A percentile compares a stretch with the other conserved stretches of the same genome.
These are phyloP conservation scores for Agonum fuliginosum DNA, from an alignment of 2,888 invertebrate species.

Conservation along the genomic window DNA sequence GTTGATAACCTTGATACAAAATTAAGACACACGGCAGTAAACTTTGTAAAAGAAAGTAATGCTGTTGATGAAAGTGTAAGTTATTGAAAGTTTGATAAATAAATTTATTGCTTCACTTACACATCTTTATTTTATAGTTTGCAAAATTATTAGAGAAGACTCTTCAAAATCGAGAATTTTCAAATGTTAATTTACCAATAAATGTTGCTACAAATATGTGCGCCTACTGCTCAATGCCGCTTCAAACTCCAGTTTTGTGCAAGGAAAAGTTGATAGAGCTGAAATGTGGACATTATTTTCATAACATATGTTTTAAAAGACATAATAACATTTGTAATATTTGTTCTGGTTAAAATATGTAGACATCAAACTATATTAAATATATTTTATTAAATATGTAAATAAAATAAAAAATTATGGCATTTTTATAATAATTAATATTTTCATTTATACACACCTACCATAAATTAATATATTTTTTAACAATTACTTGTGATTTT, in stretches of 20 bases:
- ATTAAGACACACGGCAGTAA: constrained; percentile 34
- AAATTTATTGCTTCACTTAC: constrained; percentile 62
- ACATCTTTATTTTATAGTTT: constrained; percentile 65
- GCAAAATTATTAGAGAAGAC: constrained; percentile 66
- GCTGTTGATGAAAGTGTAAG: constrained; percentile 48
- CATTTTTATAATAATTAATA: constrained; percentile 49
- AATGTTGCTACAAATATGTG: constrained; percentile 63
- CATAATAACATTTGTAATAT: constrained; percentile 66
- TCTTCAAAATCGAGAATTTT: constrained; percentile 65
- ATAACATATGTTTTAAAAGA: constrained; percentile 67
- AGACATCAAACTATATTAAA: constrained; percentile 28
- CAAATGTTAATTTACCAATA: constrained; percentile 49
- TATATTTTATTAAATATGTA: constrained; percentile 58
- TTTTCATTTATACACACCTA: constrained; percentile 53
- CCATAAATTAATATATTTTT: constrained; percentile 34
- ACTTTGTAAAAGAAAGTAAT: constrained; percentile 60
- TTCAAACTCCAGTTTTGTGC: constrained; percentile 66
- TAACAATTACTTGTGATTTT: constrained; percentile 11
- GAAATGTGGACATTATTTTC: constrained; percentile 68
- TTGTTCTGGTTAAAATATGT: constrained; percentile 35
- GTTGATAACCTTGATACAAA: constrained; percentile 72
- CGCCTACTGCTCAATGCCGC: constrained; percentile 67
- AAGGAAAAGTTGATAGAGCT: constrained; percentile 64
- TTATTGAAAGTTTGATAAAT: not conserved
- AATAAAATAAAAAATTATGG: constrained; percentile 56